Base-by-base conservation (phyloP, 1,140 invertebrate genomes). In the Scaptomyza pallida region DNA sequence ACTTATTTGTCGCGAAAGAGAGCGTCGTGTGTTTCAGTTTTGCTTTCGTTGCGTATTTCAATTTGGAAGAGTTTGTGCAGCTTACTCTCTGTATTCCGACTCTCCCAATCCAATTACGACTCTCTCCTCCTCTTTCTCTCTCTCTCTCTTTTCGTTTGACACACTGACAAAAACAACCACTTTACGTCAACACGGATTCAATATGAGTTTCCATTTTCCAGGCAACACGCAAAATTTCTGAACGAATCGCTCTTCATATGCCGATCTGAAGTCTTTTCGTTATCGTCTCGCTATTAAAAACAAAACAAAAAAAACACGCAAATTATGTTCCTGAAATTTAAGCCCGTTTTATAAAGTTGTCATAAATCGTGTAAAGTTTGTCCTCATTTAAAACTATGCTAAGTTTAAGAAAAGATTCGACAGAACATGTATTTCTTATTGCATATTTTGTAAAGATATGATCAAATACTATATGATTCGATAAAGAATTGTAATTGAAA, bases 91-190 rank as follows among this genome's bases (percentile, higher is more conserved):
- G 23, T 6, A 48, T 12, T 17, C 17, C 44, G 13, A 41, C 52
- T 33, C 54, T 41, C 59, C 44, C 41, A 8, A 8, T 44, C 13
- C 26, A 52, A 12, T 4, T 41, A 5, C 5, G 1, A 9, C 23
- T 51, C 48, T 10, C 37, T 30, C 21, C 3, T 23, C 15, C 37
- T 10, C 10, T 51, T 16, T 4, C 45, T 33, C 26, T 48, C 16
- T 59, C 21, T 41, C 26, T 10, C 9, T 17, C 61, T 23, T 55
- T 23, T 40, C 13, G 17, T 40, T 44, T 45, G 23, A 9, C 5
- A 5, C 19, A 60, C 45, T 48, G 40, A 26, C 17, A 81, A n/a
- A 77, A 86, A 81, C 81, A 86, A 88, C 81, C 81, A 86, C 81
- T 88, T 78, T 72, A 60, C 82, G 41, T 81, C 78, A 33, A 51